These are phyloP conservation scores for Cossypha niveicapilla DNA, from an alignment of 2,797 vertebrate species.

Conservation along the genomic window DNA sequence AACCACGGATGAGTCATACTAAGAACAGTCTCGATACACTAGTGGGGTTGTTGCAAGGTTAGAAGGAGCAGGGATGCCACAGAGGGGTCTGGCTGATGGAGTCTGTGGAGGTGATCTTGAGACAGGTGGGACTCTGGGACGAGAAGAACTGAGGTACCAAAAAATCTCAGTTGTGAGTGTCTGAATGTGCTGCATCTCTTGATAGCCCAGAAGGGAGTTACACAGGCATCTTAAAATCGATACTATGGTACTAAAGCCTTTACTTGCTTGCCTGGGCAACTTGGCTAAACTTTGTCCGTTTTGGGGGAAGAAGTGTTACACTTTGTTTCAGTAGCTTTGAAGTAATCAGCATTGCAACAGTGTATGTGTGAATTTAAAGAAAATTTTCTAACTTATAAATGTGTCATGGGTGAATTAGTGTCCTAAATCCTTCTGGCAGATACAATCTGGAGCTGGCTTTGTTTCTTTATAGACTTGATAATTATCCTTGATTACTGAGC, in stretches of 20 bases:
- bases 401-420: neutral
- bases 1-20: constrained; percentile 26
- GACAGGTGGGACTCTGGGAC: neutral
- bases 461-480: neutral
- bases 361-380: neutral
- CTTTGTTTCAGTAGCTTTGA: neutral
- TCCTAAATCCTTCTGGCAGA: neutral
- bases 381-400: neutral
- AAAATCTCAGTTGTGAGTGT: neutral
- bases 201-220: neutral
- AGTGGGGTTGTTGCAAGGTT: neutral
- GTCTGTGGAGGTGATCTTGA: neutral
- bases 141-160: neutral
- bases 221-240: neutral
- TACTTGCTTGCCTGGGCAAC: neutral
- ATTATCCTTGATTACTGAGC: neutral
- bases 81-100: neutral
- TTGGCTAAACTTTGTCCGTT: neutral
- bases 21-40: neutral
- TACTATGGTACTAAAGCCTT: neutral
- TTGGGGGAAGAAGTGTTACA: neutral
- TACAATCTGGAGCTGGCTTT: neutral
- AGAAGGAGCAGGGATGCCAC: neutral
- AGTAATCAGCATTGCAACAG: neutral
- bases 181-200: neutral